Evolutionary conservation across 2,888 invertebrate species (phyloP), one percentile per base, ranked within the genome.

Genomic region (Ophonus ardosiacus): DNA sequence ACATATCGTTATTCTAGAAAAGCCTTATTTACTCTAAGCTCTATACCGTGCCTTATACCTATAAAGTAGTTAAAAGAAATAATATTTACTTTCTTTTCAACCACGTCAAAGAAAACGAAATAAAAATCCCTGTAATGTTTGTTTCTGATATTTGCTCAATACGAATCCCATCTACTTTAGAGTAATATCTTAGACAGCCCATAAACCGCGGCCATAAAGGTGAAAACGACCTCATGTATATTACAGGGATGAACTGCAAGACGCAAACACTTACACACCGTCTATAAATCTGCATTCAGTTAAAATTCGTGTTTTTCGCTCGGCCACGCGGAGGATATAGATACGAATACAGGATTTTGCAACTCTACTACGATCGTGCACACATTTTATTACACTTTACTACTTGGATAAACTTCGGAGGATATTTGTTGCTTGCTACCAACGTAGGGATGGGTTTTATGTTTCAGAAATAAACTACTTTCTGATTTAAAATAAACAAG

Each of bases 261-360:
- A 68, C 76, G 18, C 31, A 56, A 76, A 51, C 76, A 56, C 43
- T 76, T 21, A 43, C 76, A 2, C 76, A 8, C 15, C 76, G 21
- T 76, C 76, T 51, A 76, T 76, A 76, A 76, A 76, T 76, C 56
- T 76, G 76, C 76, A 76, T 76, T 43, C 76, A 21, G 76, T 76
- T 76, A 76, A 76, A 51, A 76, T 76, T 76, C 76, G 43, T 18
- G 76, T 76, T 76, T 76, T 76, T 76, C 40, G 76, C 76, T 15
- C 76, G 76, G 17, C 43, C 18, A 5, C 31, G 51, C 18, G n/a
- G 76, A 0, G 76, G 6, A 43, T 8, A 43, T n/a, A 76, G 76
- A 76, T 43, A 31, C 31, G 31, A 31, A 31, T 31, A 76, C 43
- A 17, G 43, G 31, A 76, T 43, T 76, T 76, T 76, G 17, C 56